phyloP scores from a whole-genome alignment of 2,113 vertebrate species.

The Balaeniceps rex region DNA sequence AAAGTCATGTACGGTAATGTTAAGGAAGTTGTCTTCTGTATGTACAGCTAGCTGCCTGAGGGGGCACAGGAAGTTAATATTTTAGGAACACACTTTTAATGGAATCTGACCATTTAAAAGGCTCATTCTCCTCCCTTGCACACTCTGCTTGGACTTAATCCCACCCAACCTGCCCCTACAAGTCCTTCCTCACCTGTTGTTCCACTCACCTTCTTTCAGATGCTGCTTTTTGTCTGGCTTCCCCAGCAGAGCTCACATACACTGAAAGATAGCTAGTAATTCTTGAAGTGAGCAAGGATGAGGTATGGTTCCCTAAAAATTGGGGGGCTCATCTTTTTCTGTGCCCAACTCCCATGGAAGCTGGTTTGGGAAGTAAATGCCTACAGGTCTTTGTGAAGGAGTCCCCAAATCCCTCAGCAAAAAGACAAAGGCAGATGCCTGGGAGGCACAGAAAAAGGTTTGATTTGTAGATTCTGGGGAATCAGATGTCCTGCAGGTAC shows the following conservation, averaged over 20 bases:
- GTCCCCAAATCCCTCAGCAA: not conserved
- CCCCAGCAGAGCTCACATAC: not conserved
- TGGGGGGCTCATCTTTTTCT: not conserved
- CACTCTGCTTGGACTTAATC: not conserved
- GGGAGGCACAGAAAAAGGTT: not conserved
- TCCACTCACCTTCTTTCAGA: not conserved
- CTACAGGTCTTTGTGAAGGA: not conserved
- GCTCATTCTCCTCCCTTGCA: not conserved
- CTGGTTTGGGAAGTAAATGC: not conserved
- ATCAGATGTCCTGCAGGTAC: not conserved
- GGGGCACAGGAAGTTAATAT: not conserved
- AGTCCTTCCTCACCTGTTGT: not conserved
- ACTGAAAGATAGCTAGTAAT: not conserved
- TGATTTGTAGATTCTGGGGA: not conserved
- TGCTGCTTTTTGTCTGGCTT: not conserved
- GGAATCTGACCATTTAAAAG: not conserved
- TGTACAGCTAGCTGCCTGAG: not conserved
- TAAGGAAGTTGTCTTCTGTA: not conserved
- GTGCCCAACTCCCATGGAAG: not conserved
- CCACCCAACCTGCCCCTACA: not conserved
- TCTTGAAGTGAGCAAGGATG: not conserved
- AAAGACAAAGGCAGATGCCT: not conserved
- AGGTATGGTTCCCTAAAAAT: not conserved
- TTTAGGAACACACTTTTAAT: not conserved
- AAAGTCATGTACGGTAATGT: not conserved